phyloP scores from a whole-genome alignment of 2,888 invertebrate species.

The Heliconius aoede region DNA sequence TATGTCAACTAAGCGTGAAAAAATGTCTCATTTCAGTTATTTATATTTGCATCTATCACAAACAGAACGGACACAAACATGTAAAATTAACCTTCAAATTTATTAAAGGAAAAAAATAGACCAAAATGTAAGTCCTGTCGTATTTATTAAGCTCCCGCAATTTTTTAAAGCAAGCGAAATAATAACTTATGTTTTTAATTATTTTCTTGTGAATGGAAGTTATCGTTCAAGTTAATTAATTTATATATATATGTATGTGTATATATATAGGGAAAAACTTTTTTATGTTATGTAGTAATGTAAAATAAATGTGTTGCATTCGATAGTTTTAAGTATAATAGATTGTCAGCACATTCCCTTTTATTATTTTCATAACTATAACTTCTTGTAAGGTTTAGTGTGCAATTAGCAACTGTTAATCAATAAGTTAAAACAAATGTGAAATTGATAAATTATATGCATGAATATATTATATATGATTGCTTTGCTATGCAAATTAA shows the following conservation, averaged over 20 bases:
- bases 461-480: no score
- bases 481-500: no score
- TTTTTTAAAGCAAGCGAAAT: conserved; percentile 11
- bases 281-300: neutral
- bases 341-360: no score
- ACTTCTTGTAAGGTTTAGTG: no score
- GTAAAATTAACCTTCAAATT: conserved; percentile 11
- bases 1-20: neutral
- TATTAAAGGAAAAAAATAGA: conserved; percentile 5
- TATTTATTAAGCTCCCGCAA: conserved; percentile 14
- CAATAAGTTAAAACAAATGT: no score
- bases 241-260: neutral
- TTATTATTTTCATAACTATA: no score
- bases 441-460: no score
- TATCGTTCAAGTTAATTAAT: conserved; percentile 11
- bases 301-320: neutral
- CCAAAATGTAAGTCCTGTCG: conserved; percentile 8
- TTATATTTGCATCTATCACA: neutral
- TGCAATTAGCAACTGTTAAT: no score
- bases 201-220: neutral
- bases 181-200: conserved; percentile 13
- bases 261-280: neutral
- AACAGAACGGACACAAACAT: neutral
- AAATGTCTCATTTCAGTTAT: neutral
- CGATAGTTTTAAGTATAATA: no score